phyloP scores from a whole-genome alignment of 2,113 vertebrate genomes.

The Dasypus novemcinctus region DNA sequence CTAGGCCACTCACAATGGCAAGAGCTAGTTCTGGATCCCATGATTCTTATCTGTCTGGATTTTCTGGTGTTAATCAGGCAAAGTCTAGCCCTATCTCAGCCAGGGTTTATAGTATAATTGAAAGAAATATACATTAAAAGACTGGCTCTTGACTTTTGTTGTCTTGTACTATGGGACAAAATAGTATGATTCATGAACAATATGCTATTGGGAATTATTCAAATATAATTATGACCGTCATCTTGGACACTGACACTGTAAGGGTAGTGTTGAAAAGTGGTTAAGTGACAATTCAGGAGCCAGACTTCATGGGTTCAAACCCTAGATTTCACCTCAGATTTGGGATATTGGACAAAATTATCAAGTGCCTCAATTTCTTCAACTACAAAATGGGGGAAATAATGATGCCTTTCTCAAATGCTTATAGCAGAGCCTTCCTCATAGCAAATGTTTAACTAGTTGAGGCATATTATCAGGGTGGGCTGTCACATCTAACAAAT shows the following conservation, averaged over 20 bases:
- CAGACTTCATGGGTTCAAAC: neutral
- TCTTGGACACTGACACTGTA: neutral
- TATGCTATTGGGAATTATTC: neutral
- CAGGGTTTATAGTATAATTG: neutral
- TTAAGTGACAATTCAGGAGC: neutral
- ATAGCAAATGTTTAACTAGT: neutral
- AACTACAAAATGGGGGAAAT: neutral
- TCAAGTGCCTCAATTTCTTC: neutral
- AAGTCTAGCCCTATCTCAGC: neutral
- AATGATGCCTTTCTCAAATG: neutral
- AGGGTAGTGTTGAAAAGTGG: neutral
- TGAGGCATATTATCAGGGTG: neutral
- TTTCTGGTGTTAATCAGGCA: neutral
- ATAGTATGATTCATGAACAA: neutral
- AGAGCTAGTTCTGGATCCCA: neutral
- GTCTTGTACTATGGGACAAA: neutral
- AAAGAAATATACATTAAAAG: neutral
- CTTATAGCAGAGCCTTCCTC: neutral
- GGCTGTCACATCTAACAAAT: neutral
- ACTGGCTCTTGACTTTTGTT: neutral
- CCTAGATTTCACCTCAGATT: neutral
- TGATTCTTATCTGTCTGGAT: neutral
- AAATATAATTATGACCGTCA: neutral
- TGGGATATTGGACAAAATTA: slow-evolving; percentile 2
- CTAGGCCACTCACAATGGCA: neutral